Conservation (phyloP, 2,113 vertebrate species). For the Tetrax tetrax region DNA sequence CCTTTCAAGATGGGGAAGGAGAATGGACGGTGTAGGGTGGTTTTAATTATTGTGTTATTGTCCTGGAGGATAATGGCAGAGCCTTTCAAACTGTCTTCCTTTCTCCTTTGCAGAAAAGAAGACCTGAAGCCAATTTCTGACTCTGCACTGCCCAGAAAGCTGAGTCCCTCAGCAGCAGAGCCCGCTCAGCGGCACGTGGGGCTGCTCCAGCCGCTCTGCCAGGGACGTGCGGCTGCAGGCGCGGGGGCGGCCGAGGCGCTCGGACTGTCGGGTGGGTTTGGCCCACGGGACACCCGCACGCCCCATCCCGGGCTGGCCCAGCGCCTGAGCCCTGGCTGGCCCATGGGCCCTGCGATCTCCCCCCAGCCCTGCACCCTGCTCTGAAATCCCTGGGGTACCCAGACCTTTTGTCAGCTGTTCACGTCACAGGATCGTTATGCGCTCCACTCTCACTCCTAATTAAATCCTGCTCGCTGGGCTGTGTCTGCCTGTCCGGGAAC, state of each 20-base stretch:
- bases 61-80: slow-evolving; percentile 18
- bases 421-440: background rate
- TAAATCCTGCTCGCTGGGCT: background rate
- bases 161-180: background rate
- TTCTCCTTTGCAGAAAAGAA: background rate
- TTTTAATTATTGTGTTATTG: slow-evolving; percentile 13
- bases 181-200: background rate
- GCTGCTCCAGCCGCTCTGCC: background rate
- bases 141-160: background rate
- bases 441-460: background rate
- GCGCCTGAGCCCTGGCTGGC: too few relatives aligned
- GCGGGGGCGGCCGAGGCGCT: accelerated
- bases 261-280: background rate
- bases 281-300: accelerated
- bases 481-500: background rate
- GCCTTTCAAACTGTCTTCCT: background rate
- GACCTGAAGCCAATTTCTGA: background rate
- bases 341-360: background rate
- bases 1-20: background rate
- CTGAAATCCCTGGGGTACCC: background rate
- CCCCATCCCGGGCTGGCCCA: accelerated
- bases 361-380: background rate
- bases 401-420: background rate
- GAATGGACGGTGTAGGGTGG: background rate
- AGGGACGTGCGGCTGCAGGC: accelerated